phyloP scores from a whole-genome alignment of 2,888 invertebrate species.

The Orchesella flavescens region DNA sequence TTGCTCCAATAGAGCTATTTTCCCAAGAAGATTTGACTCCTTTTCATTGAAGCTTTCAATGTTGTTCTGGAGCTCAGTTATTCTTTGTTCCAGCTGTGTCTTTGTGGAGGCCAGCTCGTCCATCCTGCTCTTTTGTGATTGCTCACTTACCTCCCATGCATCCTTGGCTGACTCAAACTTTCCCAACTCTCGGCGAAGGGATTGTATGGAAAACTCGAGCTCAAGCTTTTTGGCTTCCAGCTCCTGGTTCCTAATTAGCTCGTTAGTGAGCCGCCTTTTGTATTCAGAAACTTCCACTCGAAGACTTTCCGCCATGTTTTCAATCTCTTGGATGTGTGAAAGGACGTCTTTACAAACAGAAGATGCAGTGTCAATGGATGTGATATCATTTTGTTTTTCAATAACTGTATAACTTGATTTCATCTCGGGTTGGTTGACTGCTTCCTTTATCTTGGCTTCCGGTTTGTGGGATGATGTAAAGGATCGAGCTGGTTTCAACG shows the following conservation, averaged over 20 bases:
- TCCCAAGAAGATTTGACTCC: not conserved
- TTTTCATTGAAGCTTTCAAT: not conserved
- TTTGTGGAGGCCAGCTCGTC: not conserved
- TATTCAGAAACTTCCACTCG: conserved; percentile 40
- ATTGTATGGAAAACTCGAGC: conserved; percentile 29
- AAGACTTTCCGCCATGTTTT: conserved; percentile 24
- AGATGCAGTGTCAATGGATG: not conserved
- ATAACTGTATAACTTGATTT: not conserved
- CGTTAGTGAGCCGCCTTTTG: conserved; percentile 14
- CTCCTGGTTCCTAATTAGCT: conserved; percentile 20
- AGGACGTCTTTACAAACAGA: not conserved
- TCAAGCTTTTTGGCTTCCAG: conserved; percentile 42
- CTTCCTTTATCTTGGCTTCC: not conserved
- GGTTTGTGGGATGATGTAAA: too few relatives aligned
- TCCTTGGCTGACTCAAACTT: conserved; percentile 11
- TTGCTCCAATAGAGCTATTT: not conserved
- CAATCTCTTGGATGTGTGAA: conserved; percentile 31
- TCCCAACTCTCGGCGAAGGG: conserved; percentile 21
- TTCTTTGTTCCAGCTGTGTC: not conserved
- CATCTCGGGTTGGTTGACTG: not conserved
- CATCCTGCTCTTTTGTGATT: not conserved
- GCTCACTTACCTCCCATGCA: conserved; percentile 1
- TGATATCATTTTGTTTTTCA: not conserved
- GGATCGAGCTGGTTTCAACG: not conserved
- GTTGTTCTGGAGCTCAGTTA: not conserved